Percentiles rank a stretch among this genome's conserved stretches.
These are phyloP conservation scores for Carollia perspicillata DNA, from an alignment of 2,113 vertebrate genomes.

Conservation along the genomic window DNA sequence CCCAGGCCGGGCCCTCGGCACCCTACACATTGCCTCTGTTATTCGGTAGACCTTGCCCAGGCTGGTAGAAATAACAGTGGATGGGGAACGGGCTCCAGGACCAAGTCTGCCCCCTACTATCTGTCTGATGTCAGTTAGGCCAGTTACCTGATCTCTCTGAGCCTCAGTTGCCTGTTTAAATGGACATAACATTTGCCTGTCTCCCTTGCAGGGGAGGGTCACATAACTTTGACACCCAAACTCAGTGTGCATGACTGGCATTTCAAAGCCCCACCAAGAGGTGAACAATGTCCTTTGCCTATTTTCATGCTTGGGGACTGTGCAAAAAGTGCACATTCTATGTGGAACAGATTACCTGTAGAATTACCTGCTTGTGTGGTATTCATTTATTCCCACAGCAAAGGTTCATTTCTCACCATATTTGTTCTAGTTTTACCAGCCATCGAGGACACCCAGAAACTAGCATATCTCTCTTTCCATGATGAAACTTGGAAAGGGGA, in stretches of 20 bases:
- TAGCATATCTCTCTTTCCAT: not conserved
- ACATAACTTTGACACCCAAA: not conserved
- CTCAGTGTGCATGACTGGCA: fast-evolving
- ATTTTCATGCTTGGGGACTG: not conserved
- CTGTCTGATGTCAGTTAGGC: not conserved
- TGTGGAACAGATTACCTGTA: not conserved
- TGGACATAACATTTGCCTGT: not conserved
- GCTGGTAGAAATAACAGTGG: not conserved
- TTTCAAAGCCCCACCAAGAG: not conserved
- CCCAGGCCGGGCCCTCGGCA: not conserved
- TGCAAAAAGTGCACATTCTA: not conserved
- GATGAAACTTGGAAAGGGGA: not conserved
- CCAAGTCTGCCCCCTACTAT: not conserved
- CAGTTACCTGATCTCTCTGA: not conserved
- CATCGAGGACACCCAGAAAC: not conserved
- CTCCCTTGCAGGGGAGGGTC: not conserved
- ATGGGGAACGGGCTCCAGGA: not conserved
- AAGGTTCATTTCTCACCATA: not conserved
- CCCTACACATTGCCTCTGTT: not conserved
- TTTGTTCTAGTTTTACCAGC: not conserved
- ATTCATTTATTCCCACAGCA: not conserved
- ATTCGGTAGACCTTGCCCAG: fast-evolving
- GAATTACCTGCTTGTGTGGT: not conserved
- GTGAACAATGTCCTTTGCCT: too few relatives aligned
- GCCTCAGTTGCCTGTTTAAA: not conserved